Conservation (phyloP, 2,888 invertebrate genomes). For the Drosophila meridiana region DNA sequence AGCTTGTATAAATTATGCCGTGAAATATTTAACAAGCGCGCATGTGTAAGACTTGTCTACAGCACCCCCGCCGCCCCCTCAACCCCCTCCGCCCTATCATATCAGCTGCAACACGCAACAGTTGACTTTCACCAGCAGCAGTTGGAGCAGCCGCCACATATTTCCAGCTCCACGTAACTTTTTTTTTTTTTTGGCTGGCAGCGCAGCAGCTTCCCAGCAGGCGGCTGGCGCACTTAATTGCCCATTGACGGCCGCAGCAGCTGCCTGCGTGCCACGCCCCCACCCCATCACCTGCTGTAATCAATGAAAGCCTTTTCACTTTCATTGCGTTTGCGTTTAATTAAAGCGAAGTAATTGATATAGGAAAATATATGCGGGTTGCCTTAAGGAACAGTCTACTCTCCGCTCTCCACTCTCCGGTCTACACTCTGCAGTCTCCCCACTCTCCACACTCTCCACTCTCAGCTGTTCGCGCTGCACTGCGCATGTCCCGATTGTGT, state of each 20-base stretch:
- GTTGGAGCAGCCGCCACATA: constrained; percentile 21
- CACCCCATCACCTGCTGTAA: constrained; percentile 29
- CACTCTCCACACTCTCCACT: constrained; percentile 48
- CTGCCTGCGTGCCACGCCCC: not conserved
- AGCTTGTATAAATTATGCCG: constrained; percentile 69
- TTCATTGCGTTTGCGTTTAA: constrained; percentile 60
- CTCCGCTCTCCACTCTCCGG: not conserved
- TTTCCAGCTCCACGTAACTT: constrained; percentile 53
- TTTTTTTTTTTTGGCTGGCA: constrained; percentile 18
- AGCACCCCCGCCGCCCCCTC: not conserved
- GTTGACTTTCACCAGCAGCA: constrained; percentile 71
- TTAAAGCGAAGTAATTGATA: constrained; percentile 54
- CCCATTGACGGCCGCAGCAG: constrained; percentile 21
- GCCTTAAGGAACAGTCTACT: not conserved
- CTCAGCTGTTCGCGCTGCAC: constrained; percentile 62
- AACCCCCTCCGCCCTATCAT: constrained; percentile 1
- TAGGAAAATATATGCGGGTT: not conserved
- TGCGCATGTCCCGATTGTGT: constrained; percentile 83
- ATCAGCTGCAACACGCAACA: constrained; percentile 71
- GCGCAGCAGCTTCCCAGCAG: constrained; percentile 57
- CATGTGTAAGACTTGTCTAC: constrained; percentile 54
- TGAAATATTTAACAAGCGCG: constrained; percentile 60
- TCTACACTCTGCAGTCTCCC: not conserved
- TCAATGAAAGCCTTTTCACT: constrained; percentile 67
- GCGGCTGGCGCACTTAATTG: constrained; percentile 63